These are phyloP conservation scores for Pherbina coryleti DNA, from an alignment of 2,888 invertebrate species.

Conservation along the genomic window DNA sequence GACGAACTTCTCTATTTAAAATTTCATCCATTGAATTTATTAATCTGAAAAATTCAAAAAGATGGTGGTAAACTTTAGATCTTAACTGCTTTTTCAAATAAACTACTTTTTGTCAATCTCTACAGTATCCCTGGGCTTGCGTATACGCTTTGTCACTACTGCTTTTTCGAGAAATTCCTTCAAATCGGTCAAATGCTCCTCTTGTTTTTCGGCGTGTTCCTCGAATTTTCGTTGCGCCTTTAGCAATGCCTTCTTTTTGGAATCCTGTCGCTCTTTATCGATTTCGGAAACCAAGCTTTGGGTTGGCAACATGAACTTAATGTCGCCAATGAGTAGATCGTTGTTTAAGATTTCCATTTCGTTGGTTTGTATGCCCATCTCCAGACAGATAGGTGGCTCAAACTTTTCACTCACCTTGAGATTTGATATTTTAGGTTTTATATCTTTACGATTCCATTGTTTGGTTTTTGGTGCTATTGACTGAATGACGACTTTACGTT, in stretches of 20 bases:
- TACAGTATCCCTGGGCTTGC: conserved; percentile 27
- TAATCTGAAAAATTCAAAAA: conserved; percentile 45
- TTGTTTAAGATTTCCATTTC: conserved; percentile 60
- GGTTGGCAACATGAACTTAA: conserved; percentile 56
- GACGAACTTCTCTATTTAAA: conserved; percentile 54
- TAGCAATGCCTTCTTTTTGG: conserved; percentile 44
- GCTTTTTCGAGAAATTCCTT: conserved; percentile 60
- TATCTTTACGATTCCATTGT: conserved; percentile 33
- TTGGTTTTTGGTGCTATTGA: neutral
- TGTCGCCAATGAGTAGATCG: conserved; percentile 55
- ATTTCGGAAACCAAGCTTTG: conserved; percentile 52
- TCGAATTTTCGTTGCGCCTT: conserved; percentile 55
- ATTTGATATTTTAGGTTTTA: conserved; percentile 1
- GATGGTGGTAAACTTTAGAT: neutral
- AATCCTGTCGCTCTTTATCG: conserved; percentile 51
- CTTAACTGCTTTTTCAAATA: neutral
- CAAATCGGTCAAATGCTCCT: conserved; percentile 60
- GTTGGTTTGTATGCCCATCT: conserved; percentile 53
- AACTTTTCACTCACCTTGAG: conserved; percentile 19
- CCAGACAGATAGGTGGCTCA: neutral
- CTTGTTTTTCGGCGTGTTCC: conserved; percentile 55
- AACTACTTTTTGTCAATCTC: conserved; percentile 18
- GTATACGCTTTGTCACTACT: conserved; percentile 54
- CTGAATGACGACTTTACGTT: neutral
- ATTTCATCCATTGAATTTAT: conserved; percentile 61